Base-by-base conservation (phyloP, 1,140 invertebrate genomes). In the Drosophila trapezifrons region DNA sequence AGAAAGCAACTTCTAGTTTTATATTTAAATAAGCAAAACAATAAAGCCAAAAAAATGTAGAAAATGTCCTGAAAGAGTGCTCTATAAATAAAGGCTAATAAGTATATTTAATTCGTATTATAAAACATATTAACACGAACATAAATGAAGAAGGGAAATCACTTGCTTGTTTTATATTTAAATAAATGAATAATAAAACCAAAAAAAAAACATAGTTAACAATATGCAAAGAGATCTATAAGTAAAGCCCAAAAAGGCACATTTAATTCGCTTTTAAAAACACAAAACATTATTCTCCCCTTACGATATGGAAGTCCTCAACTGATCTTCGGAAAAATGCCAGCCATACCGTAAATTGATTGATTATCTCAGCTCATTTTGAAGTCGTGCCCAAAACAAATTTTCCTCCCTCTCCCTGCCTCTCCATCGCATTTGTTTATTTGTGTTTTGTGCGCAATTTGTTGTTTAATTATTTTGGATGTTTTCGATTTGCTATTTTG, bases 401-500 rank as follows among this genome's bases (percentile, higher is more conserved):
- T 58, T 15, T 8, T 8, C 37, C 27, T 29, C 27, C 6, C 27
- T 18, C 2, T n/a, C 7, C 12, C 17, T 13, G 3, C 27, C 29
- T 10, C 29, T 32, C 3, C 29, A 4, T 17, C 6, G 18, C 37
- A 20, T 76, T 69, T 77, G 73, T 77, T 77, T 77, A 76, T 77
- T 76, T 76, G 74, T 72, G 76, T 66, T 81, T 66, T 81, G 49
- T 73, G 37, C 54, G 67, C 74, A 76, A 76, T 77, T 76, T 77
- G 73, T 77, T 77, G 64, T 77, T 77, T 76, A 77, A 76, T 77
- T 77, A 76, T 77, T 65, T 81, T 47, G 56, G 51, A 70, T 76
- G 65, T 82, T 82, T 75, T 65, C 70, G 60, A 82, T 83, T 84
- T 73, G 76, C 58, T 70, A 71, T 78, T 82, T 75, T 52, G 80